Conservation (phyloP, 2,797 vertebrate species). For the Gadopsis bispinosus region DNA sequence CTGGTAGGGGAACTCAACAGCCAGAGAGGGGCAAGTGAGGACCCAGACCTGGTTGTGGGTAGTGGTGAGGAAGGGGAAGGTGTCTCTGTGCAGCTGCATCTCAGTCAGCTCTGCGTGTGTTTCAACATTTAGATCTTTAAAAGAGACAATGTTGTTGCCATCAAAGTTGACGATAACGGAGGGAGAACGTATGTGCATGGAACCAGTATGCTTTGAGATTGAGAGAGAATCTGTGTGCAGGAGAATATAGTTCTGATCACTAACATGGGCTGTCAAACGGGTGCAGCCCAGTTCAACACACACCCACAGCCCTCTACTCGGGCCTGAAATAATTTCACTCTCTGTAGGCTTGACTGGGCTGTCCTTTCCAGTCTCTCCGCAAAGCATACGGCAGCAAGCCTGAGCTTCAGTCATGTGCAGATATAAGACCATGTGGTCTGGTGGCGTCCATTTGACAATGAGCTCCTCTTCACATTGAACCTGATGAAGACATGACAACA, state of each 20-base stretch:
- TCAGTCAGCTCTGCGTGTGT: slow-evolving; percentile 87
- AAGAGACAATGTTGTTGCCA: slow-evolving; percentile 92
- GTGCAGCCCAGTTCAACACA: slow-evolving; percentile 87
- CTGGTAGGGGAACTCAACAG: slow-evolving; percentile 95
- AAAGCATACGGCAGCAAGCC: slow-evolving; percentile 85
- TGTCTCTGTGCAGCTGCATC: slow-evolving; percentile 88
- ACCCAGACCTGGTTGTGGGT: slow-evolving; percentile 90
- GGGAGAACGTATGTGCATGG: slow-evolving; percentile 85
- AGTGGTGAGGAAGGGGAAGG: slow-evolving; percentile 87
- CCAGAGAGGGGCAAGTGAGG: slow-evolving; percentile 87
- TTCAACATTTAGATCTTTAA: slow-evolving; percentile 89
- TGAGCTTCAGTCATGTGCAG: slow-evolving; percentile 90
- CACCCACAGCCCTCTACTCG: slow-evolving; percentile 79
- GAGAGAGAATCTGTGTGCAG: slow-evolving; percentile 86
- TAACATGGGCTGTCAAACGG: slow-evolving; percentile 88
- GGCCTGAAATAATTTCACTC: slow-evolving; percentile 24
- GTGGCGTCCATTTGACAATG: slow-evolving; percentile 90
- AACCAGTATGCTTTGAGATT: slow-evolving; percentile 80
- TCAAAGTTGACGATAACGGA: slow-evolving; percentile 91
- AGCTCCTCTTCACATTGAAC: slow-evolving; percentile 87
- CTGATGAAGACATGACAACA: slow-evolving; percentile 58
- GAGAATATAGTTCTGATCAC: slow-evolving; percentile 89
- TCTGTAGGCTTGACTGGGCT: not conserved
- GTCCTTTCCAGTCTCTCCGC: slow-evolving; percentile 35
- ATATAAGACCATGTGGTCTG: slow-evolving; percentile 95